phyloP scores from a whole-genome alignment of 2,797 vertebrate species.

The Malacoctenus gilli region DNA sequence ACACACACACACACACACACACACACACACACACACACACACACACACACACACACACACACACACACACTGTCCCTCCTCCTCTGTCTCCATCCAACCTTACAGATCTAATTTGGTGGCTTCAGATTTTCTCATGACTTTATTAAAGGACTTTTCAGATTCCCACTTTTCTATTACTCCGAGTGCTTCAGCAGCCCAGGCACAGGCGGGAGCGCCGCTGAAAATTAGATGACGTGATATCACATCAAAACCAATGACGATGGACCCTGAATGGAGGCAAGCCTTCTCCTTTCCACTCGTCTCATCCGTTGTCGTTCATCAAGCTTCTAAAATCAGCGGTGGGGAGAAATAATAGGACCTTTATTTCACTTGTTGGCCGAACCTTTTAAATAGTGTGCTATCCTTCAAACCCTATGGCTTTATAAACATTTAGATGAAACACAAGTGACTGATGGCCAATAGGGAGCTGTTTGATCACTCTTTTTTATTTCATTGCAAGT shows the following conservation, averaged over 20 bases:
- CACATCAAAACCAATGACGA: constrained; percentile 66
- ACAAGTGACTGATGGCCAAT: constrained; percentile 19
- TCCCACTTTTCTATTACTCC: constrained; percentile 64
- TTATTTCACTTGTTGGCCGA: constrained; percentile 29
- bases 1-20: no score
- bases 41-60: no score
- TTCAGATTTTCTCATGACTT: constrained; percentile 64
- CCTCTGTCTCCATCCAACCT: constrained; percentile 43
- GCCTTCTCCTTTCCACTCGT: constrained; percentile 23
- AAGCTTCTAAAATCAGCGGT: constrained; percentile 31
- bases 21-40: no score
- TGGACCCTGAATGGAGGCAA: constrained; percentile 28
- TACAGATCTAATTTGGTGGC: constrained; percentile 68
- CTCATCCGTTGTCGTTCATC: constrained; percentile 41
- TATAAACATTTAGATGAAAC: constrained; percentile 38
- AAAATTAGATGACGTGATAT: constrained; percentile 72
- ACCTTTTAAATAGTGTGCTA: constrained; percentile 31
- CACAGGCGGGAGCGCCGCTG: constrained; percentile 43
- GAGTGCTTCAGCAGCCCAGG: constrained; percentile 59
- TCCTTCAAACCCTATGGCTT: constrained; percentile 35
- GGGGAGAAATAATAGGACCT: constrained; percentile 36
- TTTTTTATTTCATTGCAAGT: constrained; percentile 26
- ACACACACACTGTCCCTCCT: constrained; percentile 5
- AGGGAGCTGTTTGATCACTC: constrained; percentile 19
- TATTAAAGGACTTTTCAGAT: constrained; percentile 75